Conservation (phyloP, 2,888 invertebrate genomes). For the Syritta pipiens region DNA sequence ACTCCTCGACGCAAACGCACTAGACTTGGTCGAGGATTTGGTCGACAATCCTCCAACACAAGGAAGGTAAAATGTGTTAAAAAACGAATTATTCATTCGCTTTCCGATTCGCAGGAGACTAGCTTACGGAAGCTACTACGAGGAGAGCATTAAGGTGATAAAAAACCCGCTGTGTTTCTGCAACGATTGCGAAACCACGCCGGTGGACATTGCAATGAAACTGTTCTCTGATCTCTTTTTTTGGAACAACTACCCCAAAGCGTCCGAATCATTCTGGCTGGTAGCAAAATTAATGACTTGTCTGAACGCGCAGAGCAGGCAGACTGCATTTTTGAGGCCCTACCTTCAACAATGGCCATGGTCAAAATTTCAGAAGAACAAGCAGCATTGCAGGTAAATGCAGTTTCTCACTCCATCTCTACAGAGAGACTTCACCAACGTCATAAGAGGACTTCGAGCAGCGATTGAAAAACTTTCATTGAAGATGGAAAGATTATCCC, state of each 20-base stretch:
- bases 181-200: slow-evolving; percentile 29
- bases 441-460: neutral
- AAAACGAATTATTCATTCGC: slow-evolving; percentile 17
- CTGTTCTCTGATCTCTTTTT: slow-evolving; percentile 22
- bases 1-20: neutral
- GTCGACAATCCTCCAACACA: slow-evolving; percentile 18
- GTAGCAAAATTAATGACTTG: neutral
- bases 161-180: slow-evolving; percentile 31
- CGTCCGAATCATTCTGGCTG: slow-evolving; percentile 23
- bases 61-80: slow-evolving; percentile 25
- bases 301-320: neutral
- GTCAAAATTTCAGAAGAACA: neutral
- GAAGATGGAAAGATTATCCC: neutral
- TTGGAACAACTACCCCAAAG: slow-evolving; percentile 32
- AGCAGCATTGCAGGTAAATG: neutral
- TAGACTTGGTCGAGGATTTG: slow-evolving; percentile 17
- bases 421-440: too few species aligned
- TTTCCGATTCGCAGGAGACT: slow-evolving; percentile 32
- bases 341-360: neutral
- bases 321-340: neutral
- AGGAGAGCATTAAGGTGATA: slow-evolving; percentile 21
- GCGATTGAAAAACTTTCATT: neutral
- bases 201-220: slow-evolving; percentile 25
- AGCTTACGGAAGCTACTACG: slow-evolving; percentile 25
- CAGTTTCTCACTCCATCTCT: too few species aligned